Conservation (phyloP, 64 coral and sea anemone species). For the Montipora capricornis region DNA sequence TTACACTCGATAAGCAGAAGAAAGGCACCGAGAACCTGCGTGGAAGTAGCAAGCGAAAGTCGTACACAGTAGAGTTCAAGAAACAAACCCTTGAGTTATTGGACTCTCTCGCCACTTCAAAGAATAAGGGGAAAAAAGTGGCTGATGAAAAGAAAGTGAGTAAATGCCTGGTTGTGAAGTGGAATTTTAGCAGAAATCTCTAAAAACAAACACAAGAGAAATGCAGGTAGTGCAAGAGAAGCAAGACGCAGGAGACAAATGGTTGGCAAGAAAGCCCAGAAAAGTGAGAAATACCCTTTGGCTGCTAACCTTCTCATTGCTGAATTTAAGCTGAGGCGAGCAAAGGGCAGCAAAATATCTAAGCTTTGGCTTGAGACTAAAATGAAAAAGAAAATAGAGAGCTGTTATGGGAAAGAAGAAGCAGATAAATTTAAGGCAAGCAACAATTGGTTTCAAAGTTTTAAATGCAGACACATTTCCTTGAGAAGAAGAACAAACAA, state of each 20-base stretch:
- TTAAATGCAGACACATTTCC: slow-evolving; percentile 1
- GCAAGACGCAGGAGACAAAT: slow-evolving; percentile 44
- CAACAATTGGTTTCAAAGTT: neutral
- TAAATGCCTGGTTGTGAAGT: slow-evolving; percentile 7
- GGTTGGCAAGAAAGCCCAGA: slow-evolving; percentile 50
- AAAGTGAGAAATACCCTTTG: slow-evolving; percentile 37
- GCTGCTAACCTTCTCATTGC: neutral
- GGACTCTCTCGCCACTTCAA: slow-evolving; percentile 10
- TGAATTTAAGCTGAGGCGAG: slow-evolving; percentile 8
- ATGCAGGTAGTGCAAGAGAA: slow-evolving; percentile 57
- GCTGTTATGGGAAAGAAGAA: slow-evolving; percentile 7
- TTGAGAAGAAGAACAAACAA: no score
- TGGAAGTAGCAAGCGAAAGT: slow-evolving; percentile 34
- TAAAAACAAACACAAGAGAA: slow-evolving; percentile 67
- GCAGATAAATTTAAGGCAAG: neutral
- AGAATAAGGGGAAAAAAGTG: slow-evolving; percentile 63
- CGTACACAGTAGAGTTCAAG: neutral
- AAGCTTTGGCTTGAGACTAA: neutral
- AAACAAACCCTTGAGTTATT: slow-evolving; percentile 30
- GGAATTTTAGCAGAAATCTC: slow-evolving; percentile 25
- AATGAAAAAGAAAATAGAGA: slow-evolving; percentile 9
- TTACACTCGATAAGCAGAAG: slow-evolving; percentile 55
- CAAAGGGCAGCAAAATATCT: neutral
- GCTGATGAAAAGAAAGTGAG: neutral
- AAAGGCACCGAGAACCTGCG: slow-evolving; percentile 52